These are phyloP conservation scores for Gortyna flavago DNA, from an alignment of 2,888 invertebrate species.

Conservation along the genomic window DNA sequence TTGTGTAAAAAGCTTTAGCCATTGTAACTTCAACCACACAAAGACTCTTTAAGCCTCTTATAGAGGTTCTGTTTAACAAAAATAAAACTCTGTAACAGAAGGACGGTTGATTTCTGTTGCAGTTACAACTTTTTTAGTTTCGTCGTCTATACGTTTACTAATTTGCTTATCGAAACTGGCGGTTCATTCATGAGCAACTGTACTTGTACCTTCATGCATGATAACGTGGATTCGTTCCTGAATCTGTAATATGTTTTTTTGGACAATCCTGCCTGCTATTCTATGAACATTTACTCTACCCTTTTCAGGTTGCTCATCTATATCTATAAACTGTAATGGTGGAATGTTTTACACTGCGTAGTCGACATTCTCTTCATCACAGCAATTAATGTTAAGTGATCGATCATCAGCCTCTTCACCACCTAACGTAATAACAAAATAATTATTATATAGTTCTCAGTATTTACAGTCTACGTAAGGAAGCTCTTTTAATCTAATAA, in stretches of 20 bases:
- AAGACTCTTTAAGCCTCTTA: constrained; percentile 36
- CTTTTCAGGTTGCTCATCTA: neutral
- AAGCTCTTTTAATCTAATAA: constrained; percentile 54
- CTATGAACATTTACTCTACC: neutral
- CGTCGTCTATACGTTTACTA: neutral
- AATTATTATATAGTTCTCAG: constrained; percentile 4
- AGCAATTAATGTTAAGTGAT: neutral
- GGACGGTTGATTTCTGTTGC: neutral
- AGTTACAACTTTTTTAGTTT: neutral
- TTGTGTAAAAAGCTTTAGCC: constrained; percentile 17
- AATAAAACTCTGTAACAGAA: neutral
- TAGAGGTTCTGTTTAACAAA: constrained; percentile 4
- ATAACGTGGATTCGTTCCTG: neutral
- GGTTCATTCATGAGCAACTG: neutral
- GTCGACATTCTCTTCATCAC: neutral
- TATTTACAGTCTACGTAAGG: constrained; percentile 14
- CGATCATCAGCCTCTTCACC: neutral
- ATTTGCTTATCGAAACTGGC: neutral
- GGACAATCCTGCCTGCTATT: too few relatives aligned
- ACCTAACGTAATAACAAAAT: constrained; percentile 4
- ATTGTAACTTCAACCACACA: constrained; percentile 31
- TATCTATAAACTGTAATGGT: neutral
- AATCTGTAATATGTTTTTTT: neutral
- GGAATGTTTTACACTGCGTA: neutral
- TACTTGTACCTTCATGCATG: neutral